Percentiles rank a stretch among this genome's conserved stretches.
phyloP scores from a whole-genome alignment of 2,888 invertebrate genomes.

The Cabera pusaria region DNA sequence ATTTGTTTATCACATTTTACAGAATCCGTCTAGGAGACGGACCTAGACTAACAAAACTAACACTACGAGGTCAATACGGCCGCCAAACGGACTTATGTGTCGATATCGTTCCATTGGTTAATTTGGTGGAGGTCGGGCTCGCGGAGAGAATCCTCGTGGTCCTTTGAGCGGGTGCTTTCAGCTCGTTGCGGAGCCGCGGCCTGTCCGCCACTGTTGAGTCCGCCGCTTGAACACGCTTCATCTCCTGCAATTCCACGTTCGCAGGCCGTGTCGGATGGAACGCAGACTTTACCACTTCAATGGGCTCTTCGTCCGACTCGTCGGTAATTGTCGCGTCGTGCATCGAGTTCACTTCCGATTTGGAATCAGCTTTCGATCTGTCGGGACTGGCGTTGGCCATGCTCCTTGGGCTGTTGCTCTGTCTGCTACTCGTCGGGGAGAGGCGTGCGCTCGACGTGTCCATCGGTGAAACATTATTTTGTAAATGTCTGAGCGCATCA shows the following conservation, averaged over 20 bases:
- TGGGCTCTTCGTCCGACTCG: constrained; percentile 88
- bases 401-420: constrained; percentile 80
- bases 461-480: constrained; percentile 72
- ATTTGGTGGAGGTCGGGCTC: constrained; percentile 83
- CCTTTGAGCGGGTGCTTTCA: constrained; percentile 85
- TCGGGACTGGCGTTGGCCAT: constrained; percentile 69
- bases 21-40: constrained; percentile 49
- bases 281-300: constrained; percentile 90
- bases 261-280: constrained; percentile 87
- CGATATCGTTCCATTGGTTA: constrained; percentile 78
- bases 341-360: constrained; percentile 85
- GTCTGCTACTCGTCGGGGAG: constrained; percentile 82
- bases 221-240: constrained; percentile 81
- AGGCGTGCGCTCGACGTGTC: constrained; percentile 75
- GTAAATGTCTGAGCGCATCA: constrained; percentile 75
- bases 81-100: constrained; percentile 89
- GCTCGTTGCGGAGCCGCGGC: constrained; percentile 72
- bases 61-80: constrained; percentile 84
- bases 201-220: constrained; percentile 84
- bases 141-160: constrained; percentile 68
- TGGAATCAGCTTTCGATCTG: constrained; percentile 79
- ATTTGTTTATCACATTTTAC: constrained; percentile 79
- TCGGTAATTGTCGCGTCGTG: constrained; percentile 85
- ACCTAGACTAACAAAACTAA: constrained; percentile 46
- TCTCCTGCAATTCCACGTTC: constrained; percentile 80